These are phyloP conservation scores for Manis javanica DNA, from an alignment of 2,797 vertebrate genomes.

Conservation along the genomic window DNA sequence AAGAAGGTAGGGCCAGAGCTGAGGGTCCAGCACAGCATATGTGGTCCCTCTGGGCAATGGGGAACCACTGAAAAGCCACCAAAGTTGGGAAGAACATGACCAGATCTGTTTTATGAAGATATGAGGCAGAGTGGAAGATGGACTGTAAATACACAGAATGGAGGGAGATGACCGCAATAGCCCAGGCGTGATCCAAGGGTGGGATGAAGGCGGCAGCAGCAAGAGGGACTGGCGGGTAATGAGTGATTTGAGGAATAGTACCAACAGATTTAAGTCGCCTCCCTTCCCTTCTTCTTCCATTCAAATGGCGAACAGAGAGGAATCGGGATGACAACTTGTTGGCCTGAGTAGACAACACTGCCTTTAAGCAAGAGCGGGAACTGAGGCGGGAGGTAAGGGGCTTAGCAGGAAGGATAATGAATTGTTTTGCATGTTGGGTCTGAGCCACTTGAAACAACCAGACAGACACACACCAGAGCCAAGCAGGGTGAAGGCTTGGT, in stretches of 20 bases:
- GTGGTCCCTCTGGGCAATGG: background rate
- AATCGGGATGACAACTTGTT: background rate
- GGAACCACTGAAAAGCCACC: background rate
- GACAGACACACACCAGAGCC: background rate
- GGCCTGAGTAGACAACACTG: background rate
- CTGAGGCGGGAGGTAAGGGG: background rate
- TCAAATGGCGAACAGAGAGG: background rate
- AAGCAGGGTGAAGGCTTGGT: background rate
- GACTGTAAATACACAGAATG: background rate
- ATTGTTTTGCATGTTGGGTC: background rate
- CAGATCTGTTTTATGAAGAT: background rate
- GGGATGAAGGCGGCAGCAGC: background rate
- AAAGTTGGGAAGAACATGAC: background rate
- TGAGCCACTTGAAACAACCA: background rate
- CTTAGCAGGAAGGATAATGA: background rate
- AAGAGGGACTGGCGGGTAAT: background rate
- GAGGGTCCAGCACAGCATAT: background rate
- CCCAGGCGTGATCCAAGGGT: background rate
- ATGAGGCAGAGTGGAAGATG: background rate
- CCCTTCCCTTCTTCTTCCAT: background rate
- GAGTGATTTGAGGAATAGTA: background rate
- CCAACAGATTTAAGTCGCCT: background rate
- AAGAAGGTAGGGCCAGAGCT: background rate
- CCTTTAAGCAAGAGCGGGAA: background rate
- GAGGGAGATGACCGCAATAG: background rate